phyloP scores from a whole-genome alignment of 2,888 invertebrate genomes.

The Zonitis immaculata region DNA sequence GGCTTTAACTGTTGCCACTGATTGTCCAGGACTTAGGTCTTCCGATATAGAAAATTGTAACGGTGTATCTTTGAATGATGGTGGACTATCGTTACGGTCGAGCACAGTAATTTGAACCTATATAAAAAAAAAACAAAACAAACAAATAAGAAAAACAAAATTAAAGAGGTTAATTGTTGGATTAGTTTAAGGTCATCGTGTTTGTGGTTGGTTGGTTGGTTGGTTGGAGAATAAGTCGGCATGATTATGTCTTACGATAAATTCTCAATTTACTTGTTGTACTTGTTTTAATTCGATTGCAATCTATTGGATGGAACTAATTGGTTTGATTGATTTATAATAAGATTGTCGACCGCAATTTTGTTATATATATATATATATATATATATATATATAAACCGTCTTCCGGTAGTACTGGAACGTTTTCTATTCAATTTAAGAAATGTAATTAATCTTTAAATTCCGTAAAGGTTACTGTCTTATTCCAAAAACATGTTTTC shows the following conservation, averaged over 20 bases:
- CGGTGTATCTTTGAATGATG: conserved; percentile 73
- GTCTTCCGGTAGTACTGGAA: neutral
- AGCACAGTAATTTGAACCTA: conserved; percentile 81
- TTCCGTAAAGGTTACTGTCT: neutral
- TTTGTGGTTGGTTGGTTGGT: neutral
- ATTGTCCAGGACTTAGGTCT: conserved; percentile 76
- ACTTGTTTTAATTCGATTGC: conserved; percentile 30
- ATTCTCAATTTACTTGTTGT: conserved; percentile 25
- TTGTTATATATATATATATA: too few relatives aligned
- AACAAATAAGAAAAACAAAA: neutral
- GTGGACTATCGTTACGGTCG: conserved; percentile 95
- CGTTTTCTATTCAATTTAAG: neutral
- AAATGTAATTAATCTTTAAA: neutral
- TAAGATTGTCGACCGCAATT: conserved; percentile 6
- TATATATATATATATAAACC: too few relatives aligned
- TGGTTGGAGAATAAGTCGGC: conserved; percentile 11
- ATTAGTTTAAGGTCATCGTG: neutral
- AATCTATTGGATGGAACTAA: conserved; percentile 31
- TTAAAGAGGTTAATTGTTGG: neutral
- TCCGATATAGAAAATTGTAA: conserved; percentile 75
- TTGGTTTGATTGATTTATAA: conserved; percentile 27
- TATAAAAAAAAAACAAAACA: conserved; percentile 42
- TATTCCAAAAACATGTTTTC: too few relatives aligned
- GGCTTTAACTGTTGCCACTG: conserved; percentile 72
- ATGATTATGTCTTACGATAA: conserved; percentile 24